These are phyloP conservation scores for Drosophila bipectinata DNA, from an alignment of 1,140 invertebrate genomes.

Conservation along the genomic window DNA sequence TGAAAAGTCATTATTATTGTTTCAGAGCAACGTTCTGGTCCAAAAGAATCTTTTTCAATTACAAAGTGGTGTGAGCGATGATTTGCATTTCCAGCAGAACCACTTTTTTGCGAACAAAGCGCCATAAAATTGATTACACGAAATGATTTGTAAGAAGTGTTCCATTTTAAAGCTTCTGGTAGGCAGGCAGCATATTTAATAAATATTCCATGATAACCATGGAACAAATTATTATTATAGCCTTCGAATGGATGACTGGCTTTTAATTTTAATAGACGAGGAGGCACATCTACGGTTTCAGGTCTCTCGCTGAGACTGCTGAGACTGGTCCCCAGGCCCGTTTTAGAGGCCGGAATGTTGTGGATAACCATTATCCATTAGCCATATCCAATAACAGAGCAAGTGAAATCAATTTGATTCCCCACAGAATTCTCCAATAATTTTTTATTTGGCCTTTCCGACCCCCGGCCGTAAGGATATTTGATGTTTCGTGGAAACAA, in stretches of 20 bases:
- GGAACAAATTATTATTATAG: background rate
- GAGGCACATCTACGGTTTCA: constrained; percentile 8
- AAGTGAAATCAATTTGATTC: constrained; percentile 32
- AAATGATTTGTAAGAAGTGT: constrained; percentile 9
- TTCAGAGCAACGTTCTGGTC: background rate
- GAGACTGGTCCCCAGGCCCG: constrained; percentile 8
- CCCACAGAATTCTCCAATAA: constrained; percentile 23
- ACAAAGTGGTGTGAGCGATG: background rate
- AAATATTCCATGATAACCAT: background rate
- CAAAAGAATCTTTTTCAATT: constrained; percentile 3
- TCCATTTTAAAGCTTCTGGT: background rate
- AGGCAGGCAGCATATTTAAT: background rate
- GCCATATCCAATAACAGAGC: constrained; percentile 28
- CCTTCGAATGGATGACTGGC: background rate
- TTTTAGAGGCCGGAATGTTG: constrained; percentile 5
- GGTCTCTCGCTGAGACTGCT: background rate
- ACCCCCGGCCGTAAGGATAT: constrained; percentile 35
- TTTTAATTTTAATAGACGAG: constrained; percentile 7
- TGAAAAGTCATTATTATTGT: background rate
- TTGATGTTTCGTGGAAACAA: constrained; percentile 41
- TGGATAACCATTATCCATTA: constrained; percentile 29
- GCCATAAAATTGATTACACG: constrained; percentile 3
- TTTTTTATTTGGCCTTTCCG: constrained; percentile 25
- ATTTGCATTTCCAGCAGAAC: background rate
- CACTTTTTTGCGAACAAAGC: background rate